Conservation (phyloP, 2,797 vertebrate genomes). For the Arctocebus calabarensis region DNA sequence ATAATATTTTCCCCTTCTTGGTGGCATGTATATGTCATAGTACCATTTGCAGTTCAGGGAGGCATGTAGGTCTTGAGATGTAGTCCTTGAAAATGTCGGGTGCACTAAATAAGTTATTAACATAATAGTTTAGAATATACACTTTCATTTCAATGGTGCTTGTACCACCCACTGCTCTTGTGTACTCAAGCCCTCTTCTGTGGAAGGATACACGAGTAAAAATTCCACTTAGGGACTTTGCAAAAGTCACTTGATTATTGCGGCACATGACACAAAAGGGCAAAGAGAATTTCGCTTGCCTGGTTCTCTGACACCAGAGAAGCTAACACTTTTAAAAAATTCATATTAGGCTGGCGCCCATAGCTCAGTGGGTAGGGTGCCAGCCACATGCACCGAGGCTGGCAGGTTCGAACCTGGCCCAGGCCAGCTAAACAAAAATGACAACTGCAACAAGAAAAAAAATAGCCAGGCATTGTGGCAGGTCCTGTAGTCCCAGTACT, state of each 20-base stretch:
- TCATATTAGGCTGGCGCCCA: too few species aligned
- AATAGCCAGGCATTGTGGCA: too few species aligned
- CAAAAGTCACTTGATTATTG: background rate
- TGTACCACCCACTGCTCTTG: rapidly evolving
- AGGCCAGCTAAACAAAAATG: too few species aligned
- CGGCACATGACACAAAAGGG: background rate
- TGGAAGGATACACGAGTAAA: background rate
- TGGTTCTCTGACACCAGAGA: background rate
- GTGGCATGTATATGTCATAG: background rate
- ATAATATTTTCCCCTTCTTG: background rate
- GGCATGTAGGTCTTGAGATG: background rate
- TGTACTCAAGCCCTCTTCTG: background rate
- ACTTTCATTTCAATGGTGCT: background rate
- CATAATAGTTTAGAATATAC: background rate
- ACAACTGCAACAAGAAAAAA: too few species aligned
- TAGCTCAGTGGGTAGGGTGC: too few species aligned
- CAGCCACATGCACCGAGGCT: too few species aligned
- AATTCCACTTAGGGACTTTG: background rate
- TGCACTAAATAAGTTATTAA: background rate
- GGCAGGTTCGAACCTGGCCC: too few species aligned
- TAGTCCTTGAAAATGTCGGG: background rate
- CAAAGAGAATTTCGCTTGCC: background rate
- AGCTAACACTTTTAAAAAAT: background rate
- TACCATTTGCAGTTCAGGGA: background rate
- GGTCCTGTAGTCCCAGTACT: too few species aligned